phyloP scores from a whole-genome alignment of 2,888 invertebrate species.

The Melipona beecheii region DNA sequence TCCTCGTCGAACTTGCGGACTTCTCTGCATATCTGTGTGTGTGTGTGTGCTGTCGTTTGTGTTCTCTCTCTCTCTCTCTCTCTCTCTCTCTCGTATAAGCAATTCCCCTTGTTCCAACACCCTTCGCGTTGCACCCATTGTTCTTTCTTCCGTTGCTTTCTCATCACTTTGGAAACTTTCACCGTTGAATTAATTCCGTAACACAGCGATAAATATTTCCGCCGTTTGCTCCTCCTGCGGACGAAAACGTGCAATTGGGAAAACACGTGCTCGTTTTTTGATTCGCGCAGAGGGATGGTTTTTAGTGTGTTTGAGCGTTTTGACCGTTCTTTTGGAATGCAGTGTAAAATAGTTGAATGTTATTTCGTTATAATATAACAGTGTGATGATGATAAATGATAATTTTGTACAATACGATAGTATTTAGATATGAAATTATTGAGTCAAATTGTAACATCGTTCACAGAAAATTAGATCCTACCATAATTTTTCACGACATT shows the following conservation, averaged over 20 bases:
- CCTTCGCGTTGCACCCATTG: slow-evolving; percentile 13
- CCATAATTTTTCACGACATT: too few species aligned
- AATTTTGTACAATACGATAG: too few species aligned
- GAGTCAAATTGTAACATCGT: too few species aligned
- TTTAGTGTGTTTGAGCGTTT: too few species aligned
- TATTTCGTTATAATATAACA: too few species aligned
- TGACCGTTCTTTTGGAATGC: too few species aligned
- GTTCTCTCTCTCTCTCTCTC: background rate
- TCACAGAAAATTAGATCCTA: too few species aligned
- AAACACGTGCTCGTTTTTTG: background rate
- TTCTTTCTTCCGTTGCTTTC: slow-evolving; percentile 7
- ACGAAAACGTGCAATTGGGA: too few species aligned
- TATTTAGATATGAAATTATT: too few species aligned
- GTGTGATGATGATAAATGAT: too few species aligned
- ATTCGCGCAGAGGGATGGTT: too few species aligned
- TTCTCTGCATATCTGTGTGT: background rate
- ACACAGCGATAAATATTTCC: background rate
- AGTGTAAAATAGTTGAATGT: too few species aligned
- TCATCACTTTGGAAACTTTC: background rate
- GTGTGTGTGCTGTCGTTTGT: slow-evolving; percentile 41
- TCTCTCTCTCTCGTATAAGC: slow-evolving; percentile 1
- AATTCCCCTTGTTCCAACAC: slow-evolving; percentile 3
- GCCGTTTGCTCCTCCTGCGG: background rate
- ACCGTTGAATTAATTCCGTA: background rate
- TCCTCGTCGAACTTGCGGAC: slow-evolving; percentile 59